These are phyloP conservation scores for Brachymystax lenok DNA, from an alignment of 2,797 vertebrate genomes.

Conservation along the genomic window DNA sequence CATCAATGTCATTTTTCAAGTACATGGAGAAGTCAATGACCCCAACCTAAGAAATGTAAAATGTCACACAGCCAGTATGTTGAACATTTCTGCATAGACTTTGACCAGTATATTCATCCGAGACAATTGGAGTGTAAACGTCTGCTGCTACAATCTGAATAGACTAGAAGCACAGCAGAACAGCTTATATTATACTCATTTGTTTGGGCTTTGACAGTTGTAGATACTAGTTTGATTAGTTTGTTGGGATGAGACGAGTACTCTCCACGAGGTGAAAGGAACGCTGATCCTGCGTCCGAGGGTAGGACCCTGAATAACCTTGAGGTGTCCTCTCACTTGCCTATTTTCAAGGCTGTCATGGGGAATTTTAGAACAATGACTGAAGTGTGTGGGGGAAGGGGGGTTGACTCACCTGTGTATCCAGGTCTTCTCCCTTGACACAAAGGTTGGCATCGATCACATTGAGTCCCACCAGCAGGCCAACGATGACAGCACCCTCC, in stretches of 20 bases:
- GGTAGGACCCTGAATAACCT: neutral
- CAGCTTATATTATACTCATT: neutral
- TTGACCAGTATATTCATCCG: neutral
- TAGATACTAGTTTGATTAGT: neutral
- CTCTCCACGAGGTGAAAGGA: neutral
- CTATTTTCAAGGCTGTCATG: neutral
- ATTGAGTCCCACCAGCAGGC: slow-evolving; percentile 94
- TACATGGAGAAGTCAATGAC: slow-evolving; percentile 99
- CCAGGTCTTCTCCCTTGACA: slow-evolving; percentile 97
- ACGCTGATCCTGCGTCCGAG: neutral
- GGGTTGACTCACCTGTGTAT: slow-evolving; percentile 78
- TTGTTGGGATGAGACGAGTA: neutral
- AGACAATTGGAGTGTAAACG: neutral
- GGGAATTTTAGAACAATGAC: neutral
- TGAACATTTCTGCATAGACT: neutral
- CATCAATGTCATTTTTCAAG: slow-evolving; percentile 95
- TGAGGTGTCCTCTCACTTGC: neutral
- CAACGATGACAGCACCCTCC: slow-evolving; percentile 96
- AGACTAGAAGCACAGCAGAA: neutral
- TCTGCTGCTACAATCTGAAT: neutral
- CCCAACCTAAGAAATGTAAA: slow-evolving; percentile 79
- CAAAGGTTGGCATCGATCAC: slow-evolving; percentile 98
- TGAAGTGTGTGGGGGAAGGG: neutral
- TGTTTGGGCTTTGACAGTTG: neutral
- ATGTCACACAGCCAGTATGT: neutral